Percentiles rank a stretch among this genome's conserved stretches.
These are phyloP conservation scores for Notiomystis cincta DNA, from an alignment of 2,113 vertebrate species.

Conservation along the genomic window DNA sequence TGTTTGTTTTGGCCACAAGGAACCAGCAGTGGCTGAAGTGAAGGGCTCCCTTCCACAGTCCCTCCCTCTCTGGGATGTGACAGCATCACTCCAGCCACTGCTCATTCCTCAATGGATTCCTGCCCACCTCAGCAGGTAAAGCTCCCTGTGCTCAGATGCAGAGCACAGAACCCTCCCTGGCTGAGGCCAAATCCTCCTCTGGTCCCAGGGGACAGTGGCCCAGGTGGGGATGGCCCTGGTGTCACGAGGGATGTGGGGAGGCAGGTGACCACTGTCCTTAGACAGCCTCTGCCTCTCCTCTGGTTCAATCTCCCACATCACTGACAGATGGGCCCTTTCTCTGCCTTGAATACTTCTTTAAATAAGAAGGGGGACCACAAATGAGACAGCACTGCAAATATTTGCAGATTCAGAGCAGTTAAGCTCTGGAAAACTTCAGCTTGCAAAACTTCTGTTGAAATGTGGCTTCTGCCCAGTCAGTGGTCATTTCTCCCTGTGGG, in stretches of 20 bases:
- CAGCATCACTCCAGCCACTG: not conserved
- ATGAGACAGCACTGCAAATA: not conserved
- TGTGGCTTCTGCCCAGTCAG: not conserved
- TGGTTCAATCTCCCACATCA: not conserved
- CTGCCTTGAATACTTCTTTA: not conserved
- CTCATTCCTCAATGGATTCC: fast-evolving
- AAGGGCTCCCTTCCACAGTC: not conserved
- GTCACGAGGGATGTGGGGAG: fast-evolving
- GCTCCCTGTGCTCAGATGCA: not conserved
- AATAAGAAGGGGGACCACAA: not conserved
- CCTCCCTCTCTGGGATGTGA: fast-evolving
- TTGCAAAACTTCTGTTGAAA: not conserved
- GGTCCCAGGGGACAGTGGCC: fast-evolving
- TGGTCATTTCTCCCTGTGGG: not conserved
- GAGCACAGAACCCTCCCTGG: not conserved
- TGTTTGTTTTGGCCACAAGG: not conserved
- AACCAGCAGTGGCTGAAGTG: not conserved
- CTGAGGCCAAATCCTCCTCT: not conserved
- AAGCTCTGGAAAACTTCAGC: not conserved
- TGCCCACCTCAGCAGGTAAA: fast-evolving
- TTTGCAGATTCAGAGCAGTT: not conserved
- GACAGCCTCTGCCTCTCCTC: not conserved
- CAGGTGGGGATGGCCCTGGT: fast-evolving
- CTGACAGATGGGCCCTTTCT: not conserved
- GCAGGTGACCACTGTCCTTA: not conserved